Evolutionary conservation across 2,888 invertebrate genomes (phyloP), one percentile per base, ranked within the genome.

Genomic region (Cecidostiba fungosa): DNA sequence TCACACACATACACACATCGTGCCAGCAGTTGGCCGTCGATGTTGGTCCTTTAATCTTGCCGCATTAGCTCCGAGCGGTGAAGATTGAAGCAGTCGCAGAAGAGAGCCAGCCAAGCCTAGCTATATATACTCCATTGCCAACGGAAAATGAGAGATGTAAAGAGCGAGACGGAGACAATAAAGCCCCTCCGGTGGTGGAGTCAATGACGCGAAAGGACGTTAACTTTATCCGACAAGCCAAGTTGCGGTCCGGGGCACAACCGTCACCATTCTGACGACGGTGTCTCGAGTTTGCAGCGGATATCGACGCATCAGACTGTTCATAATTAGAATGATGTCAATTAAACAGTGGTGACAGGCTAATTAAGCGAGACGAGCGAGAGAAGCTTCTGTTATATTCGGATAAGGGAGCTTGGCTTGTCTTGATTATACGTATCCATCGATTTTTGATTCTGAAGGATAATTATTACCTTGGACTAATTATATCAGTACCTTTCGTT

Each of bases 31-130:
- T 47, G 12, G 54, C n/a, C 72, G 12, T 74, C 54, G 70, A 76
- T n/a, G 32, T 59, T 50, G 66, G 79, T 87, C 88, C 88, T 89
- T 89, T 88, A 89, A 89, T 89, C 90, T 88, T 86, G 77, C 84
- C 76, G 72, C 80, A 86, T 86, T 82, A 82, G 85, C 66, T 77
- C 79, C 19, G 47, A 66, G 26, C 19, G 8, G 29, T 14, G 39
- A 62, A 23, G 36, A 43, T 26, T 54, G 72, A 47, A 84, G 23
- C 14, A 43, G 62, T 3, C 16, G 14, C 72, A 36, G 29, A n/a
- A 23, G 73, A 39, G 86, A 77, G 39, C 66, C 23, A n/a, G 47
- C 16, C 79, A 74, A 66, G 66, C 72, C 72, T 84, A 50, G 4
- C 6, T 19, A 59, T 19, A 23, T 8, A 54, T 1, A 79, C 69